phyloP scores from a whole-genome alignment of 2,888 invertebrate species.

The Volucella bombylans region DNA sequence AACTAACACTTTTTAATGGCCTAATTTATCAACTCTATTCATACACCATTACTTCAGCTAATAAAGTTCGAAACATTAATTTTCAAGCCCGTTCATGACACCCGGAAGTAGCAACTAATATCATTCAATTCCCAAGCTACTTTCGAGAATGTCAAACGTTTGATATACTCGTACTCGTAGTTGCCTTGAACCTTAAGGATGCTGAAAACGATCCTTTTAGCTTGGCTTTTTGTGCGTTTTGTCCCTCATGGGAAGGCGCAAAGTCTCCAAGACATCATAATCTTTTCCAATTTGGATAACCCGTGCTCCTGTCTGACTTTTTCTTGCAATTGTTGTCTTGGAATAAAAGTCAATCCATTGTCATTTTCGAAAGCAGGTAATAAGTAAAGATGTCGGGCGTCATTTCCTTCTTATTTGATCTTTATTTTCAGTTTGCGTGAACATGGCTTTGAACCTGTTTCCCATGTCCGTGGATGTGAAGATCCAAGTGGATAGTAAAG shows the following conservation, averaged over 20 bases:
- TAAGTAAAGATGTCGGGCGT: neutral
- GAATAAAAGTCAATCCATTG: neutral
- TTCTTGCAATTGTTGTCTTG: constrained; percentile 37
- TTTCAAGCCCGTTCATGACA: neutral
- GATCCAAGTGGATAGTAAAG: constrained; percentile 71
- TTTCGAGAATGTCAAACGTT: neutral
- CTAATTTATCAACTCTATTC: neutral
- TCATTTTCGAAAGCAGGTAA: constrained; percentile 32
- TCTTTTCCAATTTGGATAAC: constrained; percentile 8
- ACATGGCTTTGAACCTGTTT: neutral
- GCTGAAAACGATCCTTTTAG: neutral
- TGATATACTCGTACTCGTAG: too few species aligned
- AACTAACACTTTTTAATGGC: neutral
- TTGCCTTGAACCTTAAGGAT: constrained; percentile 4
- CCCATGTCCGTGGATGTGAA: neutral
- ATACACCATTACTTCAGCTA: constrained; percentile 26
- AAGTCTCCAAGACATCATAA: neutral
- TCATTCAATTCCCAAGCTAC: constrained; percentile 22
- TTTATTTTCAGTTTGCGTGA: constrained; percentile 31
- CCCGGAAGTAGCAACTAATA: neutral
- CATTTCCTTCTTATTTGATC: neutral
- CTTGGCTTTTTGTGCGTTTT: neutral
- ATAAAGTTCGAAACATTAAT: neutral
- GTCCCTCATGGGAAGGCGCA: neutral
- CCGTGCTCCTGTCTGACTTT: constrained; percentile 8